Conservation (phyloP, 2,797 vertebrate genomes). For the Threskiornis aethiopicus region DNA sequence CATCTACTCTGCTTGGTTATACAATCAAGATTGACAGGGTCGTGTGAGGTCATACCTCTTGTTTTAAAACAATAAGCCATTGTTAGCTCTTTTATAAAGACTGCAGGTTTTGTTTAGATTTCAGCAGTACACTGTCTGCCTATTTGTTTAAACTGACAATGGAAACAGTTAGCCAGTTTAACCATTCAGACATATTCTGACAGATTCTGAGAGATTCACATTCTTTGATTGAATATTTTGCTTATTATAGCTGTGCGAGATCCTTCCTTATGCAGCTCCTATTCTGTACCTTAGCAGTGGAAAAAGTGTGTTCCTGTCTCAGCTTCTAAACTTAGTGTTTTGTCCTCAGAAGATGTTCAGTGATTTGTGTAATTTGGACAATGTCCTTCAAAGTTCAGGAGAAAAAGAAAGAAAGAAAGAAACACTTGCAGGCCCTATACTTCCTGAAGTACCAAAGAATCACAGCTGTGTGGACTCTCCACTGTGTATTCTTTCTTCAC, state of each 20-base stretch:
- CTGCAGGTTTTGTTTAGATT: conserved; percentile 70
- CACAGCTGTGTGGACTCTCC: not conserved
- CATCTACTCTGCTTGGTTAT: conserved; percentile 42
- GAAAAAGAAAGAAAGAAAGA: not conserved
- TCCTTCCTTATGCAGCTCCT: not conserved
- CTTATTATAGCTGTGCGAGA: not conserved
- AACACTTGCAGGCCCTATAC: not conserved
- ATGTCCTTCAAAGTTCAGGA: not conserved
- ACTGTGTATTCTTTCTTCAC: not conserved
- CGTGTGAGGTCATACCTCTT: conserved; percentile 66
- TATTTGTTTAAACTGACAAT: conserved; percentile 64
- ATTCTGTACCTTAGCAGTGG: not conserved
- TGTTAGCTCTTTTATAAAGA: conserved; percentile 48
- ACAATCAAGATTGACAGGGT: conserved; percentile 48
- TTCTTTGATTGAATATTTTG: conserved; percentile 7
- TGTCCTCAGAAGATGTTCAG: not conserved
- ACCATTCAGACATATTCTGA: conserved; percentile 35
- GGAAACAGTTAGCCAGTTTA: conserved; percentile 31
- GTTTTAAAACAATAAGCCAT: conserved; percentile 68
- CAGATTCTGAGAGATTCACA: not conserved
- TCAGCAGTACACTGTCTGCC: conserved; percentile 59
- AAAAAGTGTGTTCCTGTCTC: not conserved
- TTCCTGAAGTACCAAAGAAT: not conserved
- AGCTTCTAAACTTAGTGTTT: not conserved
- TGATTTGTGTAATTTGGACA: not conserved